Percentiles rank a stretch among this genome's conserved stretches.
phyloP scores from a whole-genome alignment of 2,888 invertebrate species.

The Caenorhabditis sinica region DNA sequence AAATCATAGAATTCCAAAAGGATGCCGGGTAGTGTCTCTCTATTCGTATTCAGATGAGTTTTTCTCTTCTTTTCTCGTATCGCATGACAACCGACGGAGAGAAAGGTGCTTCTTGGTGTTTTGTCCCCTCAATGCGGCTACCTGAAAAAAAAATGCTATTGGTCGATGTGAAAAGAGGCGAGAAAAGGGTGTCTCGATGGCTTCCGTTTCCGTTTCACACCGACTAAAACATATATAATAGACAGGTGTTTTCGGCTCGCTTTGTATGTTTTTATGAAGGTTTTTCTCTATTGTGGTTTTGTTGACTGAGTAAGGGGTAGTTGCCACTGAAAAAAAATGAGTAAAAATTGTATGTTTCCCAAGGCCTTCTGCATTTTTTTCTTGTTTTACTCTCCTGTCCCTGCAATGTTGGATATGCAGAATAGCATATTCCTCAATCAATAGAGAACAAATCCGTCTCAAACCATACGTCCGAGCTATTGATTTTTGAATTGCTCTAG shows the following conservation, averaged over 20 bases:
- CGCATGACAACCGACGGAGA: constrained; percentile 32
- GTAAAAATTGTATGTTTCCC: too few relatives aligned
- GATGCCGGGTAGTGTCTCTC: background rate
- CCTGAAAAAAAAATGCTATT: constrained; percentile 27
- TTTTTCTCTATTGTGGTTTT: constrained; percentile 6
- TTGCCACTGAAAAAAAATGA: background rate
- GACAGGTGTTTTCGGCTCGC: constrained; percentile 44
- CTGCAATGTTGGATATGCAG: too few relatives aligned
- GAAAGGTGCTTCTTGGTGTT: constrained; percentile 30
- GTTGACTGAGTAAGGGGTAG: background rate
- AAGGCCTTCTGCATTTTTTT: too few relatives aligned
- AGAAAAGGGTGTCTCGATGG: background rate
- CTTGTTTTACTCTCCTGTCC: too few relatives aligned
- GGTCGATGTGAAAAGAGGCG: background rate
- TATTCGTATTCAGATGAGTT: constrained; percentile 25
- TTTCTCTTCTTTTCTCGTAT: constrained; percentile 27
- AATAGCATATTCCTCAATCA: too few relatives aligned
- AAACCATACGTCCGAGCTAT: too few relatives aligned
- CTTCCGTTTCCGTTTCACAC: constrained; percentile 37
- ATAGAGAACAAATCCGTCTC: too few relatives aligned
- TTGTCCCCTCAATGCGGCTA: constrained; percentile 11
- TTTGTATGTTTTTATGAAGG: constrained; percentile 21
- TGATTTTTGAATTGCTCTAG: too few relatives aligned
- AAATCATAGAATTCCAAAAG: background rate
- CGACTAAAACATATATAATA: constrained; percentile 7